Percentiles rank a stretch among this genome's conserved stretches.
Evolutionary conservation across 2,888 invertebrate species (phyloP).

Genomic region (Chrysodeixis includens): DNA sequence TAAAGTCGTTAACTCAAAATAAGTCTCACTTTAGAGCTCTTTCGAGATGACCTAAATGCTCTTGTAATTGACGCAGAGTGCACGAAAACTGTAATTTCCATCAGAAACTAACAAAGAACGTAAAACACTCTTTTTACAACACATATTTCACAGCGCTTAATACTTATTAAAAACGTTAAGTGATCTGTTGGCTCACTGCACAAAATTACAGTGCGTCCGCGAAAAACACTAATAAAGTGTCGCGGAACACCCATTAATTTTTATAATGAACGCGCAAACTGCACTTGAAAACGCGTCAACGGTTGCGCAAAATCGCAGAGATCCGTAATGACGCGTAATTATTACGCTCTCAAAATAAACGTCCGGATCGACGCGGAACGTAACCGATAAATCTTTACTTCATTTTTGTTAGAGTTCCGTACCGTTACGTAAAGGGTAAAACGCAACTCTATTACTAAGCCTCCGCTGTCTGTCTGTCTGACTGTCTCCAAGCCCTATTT

Average conservation of each 20-base stretch:
- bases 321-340: slow-evolving; percentile 33
- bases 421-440: no score
- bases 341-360: slow-evolving; percentile 34
- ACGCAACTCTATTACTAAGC: no score
- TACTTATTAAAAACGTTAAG: slow-evolving; percentile 19
- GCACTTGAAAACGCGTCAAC: slow-evolving; percentile 49
- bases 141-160: slow-evolving; percentile 12
- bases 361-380: slow-evolving; percentile 12
- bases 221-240: slow-evolving; percentile 13
- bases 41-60: no score
- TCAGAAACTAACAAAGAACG: slow-evolving; percentile 7
- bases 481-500: no score
- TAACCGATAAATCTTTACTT: slow-evolving; percentile 22
- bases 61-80: no score
- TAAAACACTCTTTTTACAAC: slow-evolving; percentile 9
- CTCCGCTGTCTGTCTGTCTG: no score
- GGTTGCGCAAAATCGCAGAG: slow-evolving; percentile 38
- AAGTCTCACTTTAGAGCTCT: no score
- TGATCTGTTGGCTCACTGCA: slow-evolving; percentile 27
- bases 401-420: no score
- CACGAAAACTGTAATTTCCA: background rate
- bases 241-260: slow-evolving; percentile 36
- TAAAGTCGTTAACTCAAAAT: no score
- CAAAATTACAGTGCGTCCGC: slow-evolving; percentile 21
- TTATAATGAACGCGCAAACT: slow-evolving; percentile 37